These are phyloP conservation scores for Argynnis bischoffii DNA, from an alignment of 2,888 invertebrate genomes.

Conservation along the genomic window DNA sequence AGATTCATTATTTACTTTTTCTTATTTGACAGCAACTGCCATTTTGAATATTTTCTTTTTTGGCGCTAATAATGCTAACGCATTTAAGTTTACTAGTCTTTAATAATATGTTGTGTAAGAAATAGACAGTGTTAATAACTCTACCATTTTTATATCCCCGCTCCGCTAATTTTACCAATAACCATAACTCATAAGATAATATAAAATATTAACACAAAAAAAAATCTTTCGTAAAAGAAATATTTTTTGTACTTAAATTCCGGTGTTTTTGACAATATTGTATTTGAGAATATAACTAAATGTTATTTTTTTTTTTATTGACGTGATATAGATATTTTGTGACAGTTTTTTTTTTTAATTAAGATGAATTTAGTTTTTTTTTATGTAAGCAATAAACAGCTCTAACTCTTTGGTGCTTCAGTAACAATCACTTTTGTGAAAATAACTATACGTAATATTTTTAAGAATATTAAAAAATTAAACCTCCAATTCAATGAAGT, in stretches of 20 bases:
- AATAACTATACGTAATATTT: constrained; percentile 6
- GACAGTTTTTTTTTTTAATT: not conserved
- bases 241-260: too few species aligned
- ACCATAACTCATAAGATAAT: not conserved
- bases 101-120: constrained; percentile 48
- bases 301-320: not conserved
- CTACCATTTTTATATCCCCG: constrained; percentile 24
- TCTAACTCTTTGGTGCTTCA: constrained; percentile 9
- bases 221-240: too few species aligned
- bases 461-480: constrained; percentile 25
- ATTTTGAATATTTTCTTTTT: constrained; percentile 11
- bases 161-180: constrained; percentile 1
- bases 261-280: too few species aligned
- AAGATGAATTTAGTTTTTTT: not conserved
- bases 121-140: constrained; percentile 31
- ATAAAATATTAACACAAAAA: too few species aligned
- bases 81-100: constrained; percentile 72
- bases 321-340: not conserved
- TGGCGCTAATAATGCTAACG: constrained; percentile 43
- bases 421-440: constrained; percentile 5
- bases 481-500: constrained; percentile 8
- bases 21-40: too few species aligned
- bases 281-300: not conserved
- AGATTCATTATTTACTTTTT: too few species aligned
- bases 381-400: not conserved